These are phyloP conservation scores for Bellardia pandia DNA, from an alignment of 2,888 invertebrate genomes.

Conservation along the genomic window DNA sequence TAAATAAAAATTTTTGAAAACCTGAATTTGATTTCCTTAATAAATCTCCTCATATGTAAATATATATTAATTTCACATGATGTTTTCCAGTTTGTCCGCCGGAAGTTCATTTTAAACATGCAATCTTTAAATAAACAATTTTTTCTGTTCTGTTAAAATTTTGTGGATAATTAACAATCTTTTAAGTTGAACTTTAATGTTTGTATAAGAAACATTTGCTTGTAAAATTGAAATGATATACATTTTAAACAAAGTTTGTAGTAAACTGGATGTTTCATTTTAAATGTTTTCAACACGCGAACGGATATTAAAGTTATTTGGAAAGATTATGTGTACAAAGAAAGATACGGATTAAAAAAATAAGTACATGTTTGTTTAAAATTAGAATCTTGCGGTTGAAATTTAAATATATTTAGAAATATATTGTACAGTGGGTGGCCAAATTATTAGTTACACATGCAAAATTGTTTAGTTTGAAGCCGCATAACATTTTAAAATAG, in stretches of 20 bases:
- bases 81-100: constrained; percentile 9
- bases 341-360: background rate
- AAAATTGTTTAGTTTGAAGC: too few relatives aligned
- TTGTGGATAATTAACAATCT: constrained; percentile 35
- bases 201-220: constrained; percentile 17
- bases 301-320: constrained; percentile 67
- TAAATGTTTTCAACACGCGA: constrained; percentile 56
- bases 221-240: constrained; percentile 25
- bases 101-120: constrained; percentile 55
- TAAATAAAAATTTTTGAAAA: too few relatives aligned
- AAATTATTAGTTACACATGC: too few relatives aligned
- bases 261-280: background rate
- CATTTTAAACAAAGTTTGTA: background rate
- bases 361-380: background rate
- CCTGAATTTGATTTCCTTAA: background rate
- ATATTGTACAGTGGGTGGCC: too few relatives aligned
- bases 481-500: too few relatives aligned
- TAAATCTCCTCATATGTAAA: constrained; percentile 39
- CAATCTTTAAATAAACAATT: background rate
- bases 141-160: background rate
- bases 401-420: background rate
- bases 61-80: constrained; percentile 12
- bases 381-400: background rate
- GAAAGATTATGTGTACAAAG: background rate
- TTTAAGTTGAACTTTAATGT: constrained; percentile 13